These are phyloP conservation scores for Laticauda colubrina DNA, from an alignment of 2,113 vertebrate genomes.

Conservation along the genomic window DNA sequence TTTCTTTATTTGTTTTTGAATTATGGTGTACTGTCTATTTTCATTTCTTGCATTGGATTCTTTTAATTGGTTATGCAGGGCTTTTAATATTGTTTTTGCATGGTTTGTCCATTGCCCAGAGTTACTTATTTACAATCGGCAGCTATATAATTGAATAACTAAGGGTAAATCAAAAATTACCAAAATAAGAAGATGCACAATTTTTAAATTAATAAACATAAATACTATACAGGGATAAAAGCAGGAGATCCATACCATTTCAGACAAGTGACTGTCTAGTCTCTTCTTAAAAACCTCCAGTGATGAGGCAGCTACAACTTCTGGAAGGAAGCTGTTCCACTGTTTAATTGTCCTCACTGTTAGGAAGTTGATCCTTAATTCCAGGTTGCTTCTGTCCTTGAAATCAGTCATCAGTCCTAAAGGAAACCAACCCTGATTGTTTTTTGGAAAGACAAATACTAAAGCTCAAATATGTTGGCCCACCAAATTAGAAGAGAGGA, in stretches of 20 bases:
- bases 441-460: not conserved
- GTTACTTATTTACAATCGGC: not conserved
- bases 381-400: too few relatives aligned
- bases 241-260: too few relatives aligned
- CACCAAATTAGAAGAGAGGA: not conserved
- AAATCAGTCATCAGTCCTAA: not conserved
- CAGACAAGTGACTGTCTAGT: too few relatives aligned
- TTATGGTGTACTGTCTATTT: not conserved
- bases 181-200: not conserved
- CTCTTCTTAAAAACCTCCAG: too few relatives aligned
- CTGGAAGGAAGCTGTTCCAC: too few relatives aligned
- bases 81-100: not conserved
- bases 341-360: too few relatives aligned
- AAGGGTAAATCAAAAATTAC: not conserved
- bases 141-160: not conserved
- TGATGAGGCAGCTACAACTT: too few relatives aligned
- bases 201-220: not conserved
- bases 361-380: too few relatives aligned
- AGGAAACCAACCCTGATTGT: not conserved
- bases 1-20: not conserved
- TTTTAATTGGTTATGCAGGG: not conserved
- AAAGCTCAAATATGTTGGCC: not conserved
- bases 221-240: not conserved
- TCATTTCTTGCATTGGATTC: not conserved
- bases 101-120: not conserved